These are phyloP conservation scores for Dendropsophus ebraccatus DNA, from an alignment of 2,113 vertebrate species.

Conservation along the genomic window DNA sequence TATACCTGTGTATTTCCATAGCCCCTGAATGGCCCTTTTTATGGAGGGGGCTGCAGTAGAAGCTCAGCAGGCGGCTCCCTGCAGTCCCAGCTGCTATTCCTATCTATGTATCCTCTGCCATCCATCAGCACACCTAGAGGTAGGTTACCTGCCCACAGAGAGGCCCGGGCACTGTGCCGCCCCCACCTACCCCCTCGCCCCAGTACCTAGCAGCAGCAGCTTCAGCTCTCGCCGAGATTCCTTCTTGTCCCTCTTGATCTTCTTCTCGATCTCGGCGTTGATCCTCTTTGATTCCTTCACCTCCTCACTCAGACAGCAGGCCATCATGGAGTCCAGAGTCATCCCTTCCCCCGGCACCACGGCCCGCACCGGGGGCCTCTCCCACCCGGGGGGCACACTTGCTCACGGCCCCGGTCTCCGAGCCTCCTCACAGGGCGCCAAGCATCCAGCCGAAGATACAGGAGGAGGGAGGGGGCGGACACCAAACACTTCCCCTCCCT, in stretches of 20 bases:
- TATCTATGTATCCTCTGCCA: too few relatives aligned
- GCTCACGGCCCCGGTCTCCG: slow-evolving; percentile 51
- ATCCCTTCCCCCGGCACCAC: slow-evolving; percentile 74
- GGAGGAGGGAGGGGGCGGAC: slow-evolving; percentile 45
- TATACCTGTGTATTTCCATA: too few relatives aligned
- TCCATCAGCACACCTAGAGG: too few relatives aligned
- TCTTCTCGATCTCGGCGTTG: slow-evolving; percentile 93
- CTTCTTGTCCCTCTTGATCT: slow-evolving; percentile 89
- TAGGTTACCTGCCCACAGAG: too few relatives aligned
- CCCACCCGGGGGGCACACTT: slow-evolving; percentile 49
- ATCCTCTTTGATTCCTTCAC: slow-evolving; percentile 94
- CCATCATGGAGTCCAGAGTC: slow-evolving; percentile 93
- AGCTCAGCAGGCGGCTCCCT: too few relatives aligned
- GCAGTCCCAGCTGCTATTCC: too few relatives aligned
- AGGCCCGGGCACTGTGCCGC: too few relatives aligned
- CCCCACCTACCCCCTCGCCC: too few relatives aligned
- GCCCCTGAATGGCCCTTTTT: too few relatives aligned
- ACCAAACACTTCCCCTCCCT: slow-evolving; percentile 44
- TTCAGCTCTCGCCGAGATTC: slow-evolving; percentile 89
- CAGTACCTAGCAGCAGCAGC: slow-evolving; percentile 86
- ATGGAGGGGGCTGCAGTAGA: too few relatives aligned
- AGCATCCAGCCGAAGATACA: slow-evolving; percentile 6
- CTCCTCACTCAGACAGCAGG: slow-evolving; percentile 95
- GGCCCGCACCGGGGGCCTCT: slow-evolving; percentile 61
- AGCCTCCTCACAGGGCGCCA: slow-evolving; percentile 7